Evolutionary conservation across 1,140 invertebrate genomes (phyloP), one percentile per base, ranked within the genome.

Genomic region (Drosophila mauritiana): DNA sequence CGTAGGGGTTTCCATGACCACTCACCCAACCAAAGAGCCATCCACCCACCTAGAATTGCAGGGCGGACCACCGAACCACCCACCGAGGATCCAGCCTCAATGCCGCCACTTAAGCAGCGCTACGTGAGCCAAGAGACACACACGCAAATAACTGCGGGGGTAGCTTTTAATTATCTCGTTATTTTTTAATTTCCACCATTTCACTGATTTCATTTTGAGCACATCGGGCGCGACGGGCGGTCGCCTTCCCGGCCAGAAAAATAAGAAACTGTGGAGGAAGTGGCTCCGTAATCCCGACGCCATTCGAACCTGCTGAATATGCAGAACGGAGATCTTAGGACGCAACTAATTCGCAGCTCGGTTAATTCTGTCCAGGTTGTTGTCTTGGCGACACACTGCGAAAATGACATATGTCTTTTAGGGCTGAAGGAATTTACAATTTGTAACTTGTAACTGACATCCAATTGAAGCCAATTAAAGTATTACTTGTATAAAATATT

Each of bases 81-180:
- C 27, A n/a, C 36, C 15, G 27, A 43, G 53, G 46, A 42, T 55
- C 45, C 69, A 62, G 52, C 68, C 82, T 81, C 81, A 85, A 80
- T 78, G 81, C 73, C 67, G 77, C 73, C 78, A 86, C 82, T 85
- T 85, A 85, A 85, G 82, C 74, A 69, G 73, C 56, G 83, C 61
- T 85, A 85, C 82, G 82, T 85, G 82, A 62, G 69, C 67, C 57
- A 48, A 58, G 69, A 69, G 74, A 86, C 68, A 73, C 74, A 77
- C 48, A 67, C 46, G 68, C 57, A 81, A 81, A 85, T 86, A 86
- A 70, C 82, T 86, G 78, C 82, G 78, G 82, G 65, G 82, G 82
- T 78, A 82, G 78, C 82, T 86, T 86, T 86, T 86, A 86, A 86
- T 86, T 86, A 86, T 86, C 82, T 86, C 82, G 82, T 86, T 86